phyloP scores from a whole-genome alignment of 2,113 vertebrate species.

The Silurus asotus region DNA sequence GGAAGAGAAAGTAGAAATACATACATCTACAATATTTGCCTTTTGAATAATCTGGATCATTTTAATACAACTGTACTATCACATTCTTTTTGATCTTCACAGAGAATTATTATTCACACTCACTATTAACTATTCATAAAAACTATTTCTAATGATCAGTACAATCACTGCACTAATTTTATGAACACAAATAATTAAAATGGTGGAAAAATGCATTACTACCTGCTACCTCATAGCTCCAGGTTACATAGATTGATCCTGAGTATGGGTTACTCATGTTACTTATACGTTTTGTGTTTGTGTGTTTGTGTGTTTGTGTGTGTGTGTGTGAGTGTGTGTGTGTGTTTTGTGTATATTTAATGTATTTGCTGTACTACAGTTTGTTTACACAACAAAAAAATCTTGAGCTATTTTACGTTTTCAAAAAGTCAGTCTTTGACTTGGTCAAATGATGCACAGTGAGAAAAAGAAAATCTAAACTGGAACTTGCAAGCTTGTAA shows the following conservation, averaged over 20 bases:
- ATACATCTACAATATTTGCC: not conserved
- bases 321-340: not conserved
- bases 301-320: not conserved
- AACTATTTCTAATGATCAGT: not conserved
- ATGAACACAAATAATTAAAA: not conserved
- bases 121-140: not conserved
- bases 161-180: not conserved
- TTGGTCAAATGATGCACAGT: not conserved
- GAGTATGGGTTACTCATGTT: not conserved
- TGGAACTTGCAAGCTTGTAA: not conserved
- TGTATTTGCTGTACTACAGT: not conserved
- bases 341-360: not conserved
- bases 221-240: not conserved
- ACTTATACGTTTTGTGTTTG: too few relatives aligned
- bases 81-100: not conserved
- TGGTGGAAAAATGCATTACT: not conserved
- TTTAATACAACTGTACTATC: too few relatives aligned
- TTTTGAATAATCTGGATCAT: too few relatives aligned
- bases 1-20: not conserved
- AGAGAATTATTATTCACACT: not conserved
- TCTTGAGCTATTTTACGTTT: not conserved
- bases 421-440: not conserved
- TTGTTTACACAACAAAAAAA: not conserved
- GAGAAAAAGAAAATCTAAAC: not conserved
- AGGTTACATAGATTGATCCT: not conserved